Evolutionary conservation across 2,888 invertebrate genomes (phyloP), one percentile per base, ranked within the genome.

Genomic region (Nomada flava): DNA sequence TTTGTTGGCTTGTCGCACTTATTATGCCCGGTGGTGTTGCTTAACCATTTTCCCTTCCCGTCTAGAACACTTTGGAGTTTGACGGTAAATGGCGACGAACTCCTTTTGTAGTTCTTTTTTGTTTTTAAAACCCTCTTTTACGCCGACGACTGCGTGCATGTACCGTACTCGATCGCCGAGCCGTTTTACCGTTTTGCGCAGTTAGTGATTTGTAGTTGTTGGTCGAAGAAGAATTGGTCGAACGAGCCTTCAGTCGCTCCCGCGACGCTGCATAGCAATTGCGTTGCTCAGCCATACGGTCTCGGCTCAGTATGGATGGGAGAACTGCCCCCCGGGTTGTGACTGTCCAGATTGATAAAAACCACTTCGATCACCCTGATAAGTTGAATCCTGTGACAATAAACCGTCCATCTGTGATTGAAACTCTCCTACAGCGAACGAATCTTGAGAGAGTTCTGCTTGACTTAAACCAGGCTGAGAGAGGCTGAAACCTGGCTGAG

Each of bases 341-440:
- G 93, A 93, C 86, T 93, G 93, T 70, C 93, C 93, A 63, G 95
- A 94, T 94, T 96, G 95, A 94, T 96, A 94, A 94, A 95, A 92
- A 91, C 95, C 92, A 93, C 95, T 93, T 91, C 96, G 94, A 89
- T 95, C 95, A 82, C 95, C 97, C 94, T 97, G 97, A 94, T 97
- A 97, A 87, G 96, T 96, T 63, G 97, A 97, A 94, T 98, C 98
- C 95, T 99, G 99, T 68, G 98, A 99, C 91, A 99, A 95, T 91
- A 99, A 95, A 75, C 98, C 98, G 94, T 99, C 99, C 95, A 98
- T 98, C 95, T 99, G 98, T 70, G 98, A 98, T 92, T 97, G 97
- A 94, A 97, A 97, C 94, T 98, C 98, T 53, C 96, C 96, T 71
- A 96, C 96, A 94, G 97, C 96, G 93, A 97, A 96, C 79, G 97